Percentiles rank a stretch among this genome's conserved stretches.
phyloP scores from a whole-genome alignment of 30 jellyfish, hydroid and myxozoan genomes.

The Aurelia coerulea region DNA sequence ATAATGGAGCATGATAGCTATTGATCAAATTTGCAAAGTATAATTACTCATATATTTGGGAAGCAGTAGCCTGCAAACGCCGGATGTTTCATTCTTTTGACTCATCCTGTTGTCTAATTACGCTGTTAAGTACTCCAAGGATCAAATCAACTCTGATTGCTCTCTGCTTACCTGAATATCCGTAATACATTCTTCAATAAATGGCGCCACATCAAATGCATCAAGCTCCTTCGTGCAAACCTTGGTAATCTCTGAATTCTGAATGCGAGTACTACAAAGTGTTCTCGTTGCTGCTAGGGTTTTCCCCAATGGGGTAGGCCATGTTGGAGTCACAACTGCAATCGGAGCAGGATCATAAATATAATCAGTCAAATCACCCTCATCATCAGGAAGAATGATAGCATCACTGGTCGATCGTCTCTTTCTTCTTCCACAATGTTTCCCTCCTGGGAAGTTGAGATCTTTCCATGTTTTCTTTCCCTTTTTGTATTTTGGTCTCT shows the following conservation, averaged over 20 bases:
- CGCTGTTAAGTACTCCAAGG: too few species aligned
- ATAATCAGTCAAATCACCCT: constrained; percentile 39
- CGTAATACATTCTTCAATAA: constrained; percentile 72
- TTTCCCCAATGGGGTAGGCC: constrained; percentile 81
- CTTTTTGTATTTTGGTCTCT: constrained; percentile 72
- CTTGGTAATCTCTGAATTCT: constrained; percentile 60
- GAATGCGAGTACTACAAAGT: constrained; percentile 32
- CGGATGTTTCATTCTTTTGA: too few species aligned
- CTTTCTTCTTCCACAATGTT: constrained; percentile 75
- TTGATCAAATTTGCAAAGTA: too few species aligned
- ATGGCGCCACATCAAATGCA: constrained; percentile 45
- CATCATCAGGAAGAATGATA: constrained; percentile 85
- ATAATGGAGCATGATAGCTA: too few species aligned
- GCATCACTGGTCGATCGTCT: constrained; percentile 65
- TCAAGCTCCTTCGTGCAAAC: constrained; percentile 57
- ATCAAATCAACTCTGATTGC: too few species aligned
- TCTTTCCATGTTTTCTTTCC: constrained; percentile 64
- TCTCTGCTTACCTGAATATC: constrained; percentile 76
- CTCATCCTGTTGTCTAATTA: too few species aligned
- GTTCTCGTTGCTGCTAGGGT: constrained; percentile 59
- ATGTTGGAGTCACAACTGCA: constrained; percentile 32
- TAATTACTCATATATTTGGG: too few species aligned
- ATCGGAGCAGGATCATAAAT: constrained; percentile 51
- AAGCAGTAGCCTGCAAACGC: too few species aligned
- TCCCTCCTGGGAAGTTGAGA: constrained; percentile 81